phyloP scores from a whole-genome alignment of 2,113 vertebrate species.

The Phainopepla nitens region DNA sequence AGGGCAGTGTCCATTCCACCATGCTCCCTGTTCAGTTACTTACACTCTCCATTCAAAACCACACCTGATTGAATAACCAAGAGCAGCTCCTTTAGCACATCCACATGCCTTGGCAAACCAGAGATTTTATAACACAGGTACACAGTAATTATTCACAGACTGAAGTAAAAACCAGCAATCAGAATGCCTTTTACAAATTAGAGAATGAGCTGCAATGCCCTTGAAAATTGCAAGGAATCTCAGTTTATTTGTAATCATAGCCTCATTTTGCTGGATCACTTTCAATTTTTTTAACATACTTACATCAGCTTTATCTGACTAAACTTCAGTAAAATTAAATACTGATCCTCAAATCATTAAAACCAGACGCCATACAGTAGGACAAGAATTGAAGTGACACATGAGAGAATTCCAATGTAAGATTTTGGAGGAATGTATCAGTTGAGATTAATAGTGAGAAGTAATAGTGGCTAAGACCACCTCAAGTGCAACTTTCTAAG shows the following conservation, averaged over 20 bases:
- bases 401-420: not conserved
- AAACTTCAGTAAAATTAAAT: not conserved
- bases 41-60: rapidly evolving
- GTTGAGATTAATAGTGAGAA: not conserved
- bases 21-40: not conserved
- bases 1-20: not conserved
- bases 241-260: not conserved
- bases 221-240: not conserved
- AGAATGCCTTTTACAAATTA: not conserved
- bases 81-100: not conserved
- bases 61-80: not conserved
- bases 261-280: not conserved
- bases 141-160: not conserved
- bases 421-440: not conserved
- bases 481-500: not conserved
- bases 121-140: not conserved
- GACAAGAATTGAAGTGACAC: not conserved
- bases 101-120: not conserved
- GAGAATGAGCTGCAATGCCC: not conserved
- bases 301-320: not conserved
- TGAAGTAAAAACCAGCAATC: not conserved
- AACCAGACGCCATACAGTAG: not conserved
- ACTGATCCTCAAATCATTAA: not conserved
- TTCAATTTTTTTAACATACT: not conserved
- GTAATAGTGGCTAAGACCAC: not conserved